These are phyloP conservation scores for Agapornis roseicollis DNA, from an alignment of 2,113 vertebrate species.

Conservation along the genomic window DNA sequence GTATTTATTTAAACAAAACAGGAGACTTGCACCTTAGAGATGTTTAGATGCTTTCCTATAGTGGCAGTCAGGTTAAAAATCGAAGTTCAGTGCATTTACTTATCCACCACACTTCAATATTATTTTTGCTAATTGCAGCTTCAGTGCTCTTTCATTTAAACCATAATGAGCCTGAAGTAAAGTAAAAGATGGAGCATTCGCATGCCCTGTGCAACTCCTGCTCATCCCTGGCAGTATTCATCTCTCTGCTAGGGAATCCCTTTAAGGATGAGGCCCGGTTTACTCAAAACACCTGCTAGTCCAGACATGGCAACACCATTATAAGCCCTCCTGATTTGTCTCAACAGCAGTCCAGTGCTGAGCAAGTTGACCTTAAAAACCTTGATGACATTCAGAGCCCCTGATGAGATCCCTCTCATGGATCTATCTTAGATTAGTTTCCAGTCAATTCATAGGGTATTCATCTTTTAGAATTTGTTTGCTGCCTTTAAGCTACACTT, in stretches of 20 bases:
- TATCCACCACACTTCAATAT: not conserved
- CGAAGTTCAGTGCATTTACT: not conserved
- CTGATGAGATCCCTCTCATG: not conserved
- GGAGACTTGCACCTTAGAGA: not conserved
- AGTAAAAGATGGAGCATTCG: not conserved
- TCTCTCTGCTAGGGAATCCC: not conserved
- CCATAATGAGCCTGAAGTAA: not conserved
- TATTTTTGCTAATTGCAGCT: not conserved
- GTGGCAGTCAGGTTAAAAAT: not conserved
- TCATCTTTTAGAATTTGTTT: not conserved
- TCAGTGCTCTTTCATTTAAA: not conserved
- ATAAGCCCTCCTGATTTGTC: not conserved
- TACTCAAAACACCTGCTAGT: not conserved
- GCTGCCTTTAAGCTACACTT: not conserved
- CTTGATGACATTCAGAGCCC: not conserved
- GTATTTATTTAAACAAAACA: not conserved
- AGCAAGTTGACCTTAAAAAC: not conserved
- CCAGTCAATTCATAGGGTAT: not conserved
- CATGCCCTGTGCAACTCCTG: not conserved
- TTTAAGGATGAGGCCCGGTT: not conserved
- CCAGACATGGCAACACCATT: not conserved
- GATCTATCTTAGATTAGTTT: not conserved
- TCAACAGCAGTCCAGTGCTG: not conserved
- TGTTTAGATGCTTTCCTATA: not conserved
- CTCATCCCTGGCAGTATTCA: not conserved